Base-by-base conservation (phyloP, 2,113 vertebrate genomes). In the Prolemur simus region DNA sequence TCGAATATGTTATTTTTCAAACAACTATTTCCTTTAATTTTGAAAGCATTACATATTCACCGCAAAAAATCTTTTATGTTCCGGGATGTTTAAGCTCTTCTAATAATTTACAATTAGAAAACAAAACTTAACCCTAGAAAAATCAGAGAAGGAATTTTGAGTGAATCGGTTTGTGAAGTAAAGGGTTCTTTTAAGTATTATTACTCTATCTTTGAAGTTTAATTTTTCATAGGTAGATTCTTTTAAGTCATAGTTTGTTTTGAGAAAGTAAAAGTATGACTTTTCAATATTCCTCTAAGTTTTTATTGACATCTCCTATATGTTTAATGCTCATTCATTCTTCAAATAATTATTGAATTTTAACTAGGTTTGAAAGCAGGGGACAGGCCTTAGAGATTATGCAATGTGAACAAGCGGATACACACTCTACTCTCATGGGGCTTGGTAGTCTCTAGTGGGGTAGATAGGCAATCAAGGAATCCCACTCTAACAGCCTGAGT, bases 21-120 rank as follows among this genome's bases (percentile, higher is more conserved):
- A 69, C 87, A 73, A 71, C 87, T 39, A 37, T 80, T 82, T 97
- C 71, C n/a, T 87, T 95, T 56, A 68, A 39, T 81, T 85, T 76
- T 80, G 92, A 88, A 91, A 93, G 32, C 42, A 39, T 63, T 68
- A 23, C 25, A 74, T 56, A 73, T 21, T 91, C 63, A 49, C 64
- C 66, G 49, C 14, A 80, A 21, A 66, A 64, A 95, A 89, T 20
- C 20, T 68, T 77, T 64, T 74, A 29, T 18, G n/a, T 37, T 81
- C 42, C 81, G 18, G 82, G 94, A 77, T 94, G 39, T 91, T 84
- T 54, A 83, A 92, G 81, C 15, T 66, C n/a, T 76, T 87, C 52
- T 73, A 73, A 54, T 69, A 78, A 54, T 87, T 78, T 49, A 23
- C 47, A 66, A 64, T 82, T 73, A 92, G 81, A 74, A 97, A 90